Evolutionary conservation across 2,888 invertebrate genomes (phyloP), one percentile per base, ranked within the genome.

Genomic region (Erebia aethiops): DNA sequence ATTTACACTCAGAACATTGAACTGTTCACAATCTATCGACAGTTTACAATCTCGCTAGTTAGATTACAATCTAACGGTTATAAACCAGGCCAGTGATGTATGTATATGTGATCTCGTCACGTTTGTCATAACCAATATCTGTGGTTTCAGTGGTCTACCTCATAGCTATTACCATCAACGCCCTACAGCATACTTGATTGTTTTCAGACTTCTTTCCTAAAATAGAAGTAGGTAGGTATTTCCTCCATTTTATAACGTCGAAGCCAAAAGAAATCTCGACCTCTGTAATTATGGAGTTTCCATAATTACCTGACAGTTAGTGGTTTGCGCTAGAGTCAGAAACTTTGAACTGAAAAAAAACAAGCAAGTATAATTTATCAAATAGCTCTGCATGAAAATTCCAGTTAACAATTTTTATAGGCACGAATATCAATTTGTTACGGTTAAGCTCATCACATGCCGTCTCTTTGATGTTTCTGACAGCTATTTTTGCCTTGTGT

Each of bases 401-500:
- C 58, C 66, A 62, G 71, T 63, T 65, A 73, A 68, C 73, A 71
- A 73, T 74, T 72, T 76, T 75, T 75, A 75, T 61, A 71, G 72
- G 68, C 69, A 64, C 60, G 70, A 73, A 71, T 77, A 73, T 75
- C 77, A 80, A 79, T 84, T 82, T 84, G 81, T 79, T 80, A 82
- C 79, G 78, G 78, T 74, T 81, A 76, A 80, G 68, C 75, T 73
- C 75, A 74, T 76, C 74, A 74, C 76, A 75, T 73, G 72, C 77
- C 71, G 72, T 76, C 76, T 75, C 77, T 80, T 78, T 80, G 79
- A 80, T 81, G 80, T 79, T 75, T 75, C 71, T 66, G 70, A 68
- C 66, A 71, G 73, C 76, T 77, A 78, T 78, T 78, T 78, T 76
- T 74, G 70, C 73, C 63, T 65, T 72, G 69, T 67, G 58, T 43